Percentiles rank a stretch among this genome's conserved stretches.
phyloP scores from a whole-genome alignment of 2,113 vertebrate species.

The Nothocercus julius region DNA sequence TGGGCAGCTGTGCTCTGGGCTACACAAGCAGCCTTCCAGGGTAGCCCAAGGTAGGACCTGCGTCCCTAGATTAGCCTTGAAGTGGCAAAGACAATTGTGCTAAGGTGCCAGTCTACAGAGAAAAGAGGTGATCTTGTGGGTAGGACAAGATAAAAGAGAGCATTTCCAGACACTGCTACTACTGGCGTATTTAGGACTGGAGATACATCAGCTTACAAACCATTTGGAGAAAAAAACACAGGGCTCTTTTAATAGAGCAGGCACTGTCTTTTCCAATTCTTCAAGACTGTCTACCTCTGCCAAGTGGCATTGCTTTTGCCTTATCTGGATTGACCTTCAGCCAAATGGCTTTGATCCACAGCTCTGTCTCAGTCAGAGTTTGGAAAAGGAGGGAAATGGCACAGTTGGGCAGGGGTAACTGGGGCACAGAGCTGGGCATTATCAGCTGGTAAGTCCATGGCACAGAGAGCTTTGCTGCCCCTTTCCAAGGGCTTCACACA shows the following conservation, averaged over 20 bases:
- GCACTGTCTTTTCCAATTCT: not conserved
- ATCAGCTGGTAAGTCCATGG: not conserved
- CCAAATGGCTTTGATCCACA: constrained; percentile 57
- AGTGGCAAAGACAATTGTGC: not conserved
- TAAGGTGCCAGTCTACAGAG: not conserved
- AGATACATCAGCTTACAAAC: not conserved
- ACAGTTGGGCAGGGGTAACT: not conserved
- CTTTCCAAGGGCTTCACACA: not conserved
- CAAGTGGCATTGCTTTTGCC: constrained; percentile 46
- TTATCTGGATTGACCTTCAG: constrained; percentile 51
- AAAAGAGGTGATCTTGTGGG: not conserved
- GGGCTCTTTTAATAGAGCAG: not conserved
- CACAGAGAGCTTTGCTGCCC: not conserved
- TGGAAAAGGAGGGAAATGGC: constrained; percentile 19
- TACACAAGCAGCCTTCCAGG: constrained; percentile 52
- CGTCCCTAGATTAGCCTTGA: constrained; percentile 44
- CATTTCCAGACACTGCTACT: not conserved
- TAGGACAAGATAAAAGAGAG: not conserved
- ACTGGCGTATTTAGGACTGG: not conserved
- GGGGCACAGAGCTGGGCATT: not conserved
- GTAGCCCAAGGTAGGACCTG: constrained; percentile 60
- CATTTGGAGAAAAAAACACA: not conserved
- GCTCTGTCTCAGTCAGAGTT: constrained; percentile 33
- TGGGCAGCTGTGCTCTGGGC: constrained; percentile 48
- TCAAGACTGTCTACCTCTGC: constrained; percentile 11